A percentile compares a stretch with the other conserved stretches of the same genome.
Evolutionary conservation across 2,888 invertebrate species (phyloP).

Genomic region (Caenorhabditis auriculariae): DNA sequence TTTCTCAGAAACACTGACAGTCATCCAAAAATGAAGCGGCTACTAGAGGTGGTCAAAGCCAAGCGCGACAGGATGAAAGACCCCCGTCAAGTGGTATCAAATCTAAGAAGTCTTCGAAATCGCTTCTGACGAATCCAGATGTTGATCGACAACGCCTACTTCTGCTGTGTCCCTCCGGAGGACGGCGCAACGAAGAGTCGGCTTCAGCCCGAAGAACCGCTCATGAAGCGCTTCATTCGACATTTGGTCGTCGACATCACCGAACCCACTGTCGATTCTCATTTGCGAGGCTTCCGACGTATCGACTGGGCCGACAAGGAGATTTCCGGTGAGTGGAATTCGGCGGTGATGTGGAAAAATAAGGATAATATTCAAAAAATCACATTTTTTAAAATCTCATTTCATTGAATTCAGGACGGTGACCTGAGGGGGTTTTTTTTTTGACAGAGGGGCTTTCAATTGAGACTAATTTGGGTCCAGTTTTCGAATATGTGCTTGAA

Average conservation of each 20-base stretch:
- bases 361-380: background rate
- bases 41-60: constrained; percentile 52
- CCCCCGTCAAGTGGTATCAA: constrained; percentile 51
- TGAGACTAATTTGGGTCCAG: too few species aligned
- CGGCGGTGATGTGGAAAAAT: background rate
- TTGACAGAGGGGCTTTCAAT: too few species aligned
- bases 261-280: constrained; percentile 16
- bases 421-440: too few species aligned
- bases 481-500: too few species aligned
- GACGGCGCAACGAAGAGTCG: constrained; percentile 24
- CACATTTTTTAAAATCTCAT: constrained; percentile 8
- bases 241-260: constrained; percentile 31
- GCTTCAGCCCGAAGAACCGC: constrained; percentile 35
- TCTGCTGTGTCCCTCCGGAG: constrained; percentile 55
- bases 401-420: too few species aligned
- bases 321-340: constrained; percentile 24
- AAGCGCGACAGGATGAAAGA: constrained; percentile 55
- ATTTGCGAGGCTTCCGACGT: constrained; percentile 38
- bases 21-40: constrained; percentile 59
- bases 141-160: constrained; percentile 60
- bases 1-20: constrained; percentile 44
- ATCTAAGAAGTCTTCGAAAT: too few species aligned
- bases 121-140: constrained; percentile 31
- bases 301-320: constrained; percentile 54
- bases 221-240: constrained; percentile 39